Base-by-base conservation (phyloP, 2,113 vertebrate genomes). In the Meleagris gallopavo region DNA sequence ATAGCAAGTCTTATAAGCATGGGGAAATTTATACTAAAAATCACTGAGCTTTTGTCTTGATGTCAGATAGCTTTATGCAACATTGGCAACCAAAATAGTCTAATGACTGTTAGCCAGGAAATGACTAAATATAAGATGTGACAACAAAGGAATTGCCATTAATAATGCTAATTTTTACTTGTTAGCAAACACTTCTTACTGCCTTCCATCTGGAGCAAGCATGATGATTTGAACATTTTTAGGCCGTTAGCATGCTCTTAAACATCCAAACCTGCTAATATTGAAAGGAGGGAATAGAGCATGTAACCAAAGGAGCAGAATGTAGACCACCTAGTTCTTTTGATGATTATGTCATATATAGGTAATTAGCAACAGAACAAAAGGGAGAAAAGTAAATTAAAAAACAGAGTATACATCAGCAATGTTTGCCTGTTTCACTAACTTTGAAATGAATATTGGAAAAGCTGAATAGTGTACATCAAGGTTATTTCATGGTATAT, bases 1-100 rank as follows among this genome's bases (percentile, higher is more conserved):
- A 52, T 10, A 93, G 69, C 62, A 83, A 90, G 96, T 96, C 86
- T 96, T 86, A 80, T 91, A 86, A 83, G 78, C 46, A 21, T 41
- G 36, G 64, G 82, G 58, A 87, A 96, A 88, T 88, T 46, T 74
- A 88, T 50, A 77, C 24, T 41, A 40, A 86, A 79, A 40, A 12
- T 87, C 65, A 78, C 30, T 73, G 50, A 65, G 29, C 55, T 80
- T 20, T 74, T 80, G 20, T 58, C 50, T 67, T 43, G 19, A 64
- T 24, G 16, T 86, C 60, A 48, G 38, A 48, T 82, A 32, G 15
- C 30, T 65, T 76, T 66, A 14, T 34, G 27, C 19, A 58, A 11
- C 36, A 41, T 11, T 43, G 58, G 38, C 70, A 52, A 36, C 21
- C 5, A 1, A 85, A 92, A 50, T 19, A 89, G 41, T 45, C 70